Evolutionary conservation across 2,888 invertebrate genomes (phyloP), one percentile per base, ranked within the genome.

Genomic region (Ctenicera cuprea): DNA sequence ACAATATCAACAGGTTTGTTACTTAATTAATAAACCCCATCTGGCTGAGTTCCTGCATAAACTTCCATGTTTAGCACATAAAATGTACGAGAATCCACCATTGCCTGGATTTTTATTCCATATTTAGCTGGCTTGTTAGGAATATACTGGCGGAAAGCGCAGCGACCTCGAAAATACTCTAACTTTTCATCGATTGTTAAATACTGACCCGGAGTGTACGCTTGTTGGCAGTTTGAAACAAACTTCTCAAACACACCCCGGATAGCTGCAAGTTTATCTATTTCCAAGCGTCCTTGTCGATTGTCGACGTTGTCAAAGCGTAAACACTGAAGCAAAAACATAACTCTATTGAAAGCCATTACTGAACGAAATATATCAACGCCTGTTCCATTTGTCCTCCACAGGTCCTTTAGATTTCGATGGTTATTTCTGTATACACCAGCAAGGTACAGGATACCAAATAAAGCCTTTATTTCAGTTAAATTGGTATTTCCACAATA

Each of bases 111-210:
- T 77, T 83, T 81, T 7, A 83, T 77, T 0, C 80, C 80, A 76
- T 82, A 82, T 59, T 79, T 81, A 1, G 74, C 79, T 8, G 82
- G 80, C 74, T 84, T 81, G 22, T 77, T 78, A 5, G 82, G 80
- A 8, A 84, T 83, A 68, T 81, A 84, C 71, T 83, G 80, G 12
- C 73, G 52, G 71, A 83, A 81, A 18, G 57, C 50, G 54, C 71
- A 68, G 16, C 65, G 61, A 37, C 73, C 76, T 33, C 78, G 30
- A 63, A 81, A 80, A 22, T 75, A 65, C 71, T 76, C 76, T 22
- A 82, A 59, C 66, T 80, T 79, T 62, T 81, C 81, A 72, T 82
- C 80, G 50, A 82, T 75, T 52, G 79, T 83, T 5, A 83, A 76
- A 74, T 77, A 74, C 73, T 77, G 71, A 43, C 78, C 76, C 41